A percentile compares a stretch with the other conserved stretches of the same genome.
phyloP scores from a whole-genome alignment of 1,140 invertebrate species.

The Brachionus paranguensis region DNA sequence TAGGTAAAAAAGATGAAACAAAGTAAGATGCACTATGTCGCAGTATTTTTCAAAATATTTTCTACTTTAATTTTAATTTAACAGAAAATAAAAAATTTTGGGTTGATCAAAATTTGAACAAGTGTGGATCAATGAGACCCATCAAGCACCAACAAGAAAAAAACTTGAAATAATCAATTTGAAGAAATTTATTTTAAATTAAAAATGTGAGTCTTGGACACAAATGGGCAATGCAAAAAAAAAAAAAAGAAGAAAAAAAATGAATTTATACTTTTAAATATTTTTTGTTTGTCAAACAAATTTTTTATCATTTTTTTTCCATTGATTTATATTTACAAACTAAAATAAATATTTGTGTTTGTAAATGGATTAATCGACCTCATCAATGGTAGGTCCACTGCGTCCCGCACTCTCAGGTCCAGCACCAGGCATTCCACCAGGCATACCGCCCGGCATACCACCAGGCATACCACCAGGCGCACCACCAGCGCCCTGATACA shows the following conservation, averaged over 20 bases:
- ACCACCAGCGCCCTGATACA: conserved; percentile 53
- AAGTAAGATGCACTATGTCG: too few relatives aligned
- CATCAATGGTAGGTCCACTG: conserved; percentile 30
- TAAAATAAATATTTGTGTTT: not conserved
- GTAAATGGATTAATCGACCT: not conserved
- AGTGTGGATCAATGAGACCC: too few relatives aligned
- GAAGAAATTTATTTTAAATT: not conserved
- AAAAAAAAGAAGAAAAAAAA: not conserved
- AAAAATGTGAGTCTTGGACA: not conserved
- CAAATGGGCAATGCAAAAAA: not conserved
- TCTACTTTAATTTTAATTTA: too few relatives aligned
- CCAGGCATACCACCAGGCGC: conserved; percentile 37
- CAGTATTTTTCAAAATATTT: too few relatives aligned
- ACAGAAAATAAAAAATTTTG: too few relatives aligned
- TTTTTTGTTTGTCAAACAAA: not conserved
- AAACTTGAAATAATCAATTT: too few relatives aligned
- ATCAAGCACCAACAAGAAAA: too few relatives aligned
- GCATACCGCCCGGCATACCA: conserved; percentile 13
- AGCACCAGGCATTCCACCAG: not conserved
- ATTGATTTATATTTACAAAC: not conserved
- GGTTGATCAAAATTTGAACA: too few relatives aligned
- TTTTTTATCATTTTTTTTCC: not conserved
- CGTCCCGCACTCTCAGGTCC: not conserved
- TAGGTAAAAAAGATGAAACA: too few relatives aligned
- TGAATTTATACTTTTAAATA: not conserved